Base-by-base conservation (phyloP, 1,140 invertebrate genomes). In the Calephelis nemesis region DNA sequence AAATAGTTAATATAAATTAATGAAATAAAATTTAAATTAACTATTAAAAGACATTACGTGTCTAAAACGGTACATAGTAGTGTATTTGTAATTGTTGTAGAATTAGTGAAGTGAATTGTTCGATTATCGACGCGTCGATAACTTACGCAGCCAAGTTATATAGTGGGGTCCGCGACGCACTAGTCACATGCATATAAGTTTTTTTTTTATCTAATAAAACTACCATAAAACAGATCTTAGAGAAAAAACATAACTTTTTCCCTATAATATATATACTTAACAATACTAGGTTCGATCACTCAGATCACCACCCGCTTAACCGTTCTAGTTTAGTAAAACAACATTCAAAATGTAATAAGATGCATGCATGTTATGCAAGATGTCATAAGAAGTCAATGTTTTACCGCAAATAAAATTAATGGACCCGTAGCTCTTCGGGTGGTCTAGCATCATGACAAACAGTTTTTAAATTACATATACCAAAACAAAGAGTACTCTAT, bases 41-140 rank as follows among this genome's bases (percentile, higher is more conserved):
- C 82, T 82, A 83, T 84, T 87, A 85, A 79, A 71, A 67, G 88
- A 90, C 87, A 86, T 84, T 81, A 82, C 75, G 82, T 89, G 87
- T 90, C 89, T 87, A 85, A 90, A 91, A 89, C 83, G 87, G 82
- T 88, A 90, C 85, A 88, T 87, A 86, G 85, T 91, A 90, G 87
- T 85, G 85, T 89, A 88, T 88, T 86, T 91, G 87, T 91, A 91
- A 90, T 88, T 91, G 88, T 91, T 90, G 85, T 91, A 91, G 88
- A 82, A 77, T 85, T 89, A 89, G 85, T 87, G 82, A 89, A 80
- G 81, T 86, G 81, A 84, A 78, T 79, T 78, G 74, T 80, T 77
- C 71, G 77, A 72, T 65, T 73, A 63, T 75, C 77, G 73, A 72
- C 62, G 73, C 69, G 69, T 75, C 78, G 73, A 74, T 74, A 72